Conservation (phyloP, 2,888 invertebrate genomes). For the Drosophila monieri region DNA sequence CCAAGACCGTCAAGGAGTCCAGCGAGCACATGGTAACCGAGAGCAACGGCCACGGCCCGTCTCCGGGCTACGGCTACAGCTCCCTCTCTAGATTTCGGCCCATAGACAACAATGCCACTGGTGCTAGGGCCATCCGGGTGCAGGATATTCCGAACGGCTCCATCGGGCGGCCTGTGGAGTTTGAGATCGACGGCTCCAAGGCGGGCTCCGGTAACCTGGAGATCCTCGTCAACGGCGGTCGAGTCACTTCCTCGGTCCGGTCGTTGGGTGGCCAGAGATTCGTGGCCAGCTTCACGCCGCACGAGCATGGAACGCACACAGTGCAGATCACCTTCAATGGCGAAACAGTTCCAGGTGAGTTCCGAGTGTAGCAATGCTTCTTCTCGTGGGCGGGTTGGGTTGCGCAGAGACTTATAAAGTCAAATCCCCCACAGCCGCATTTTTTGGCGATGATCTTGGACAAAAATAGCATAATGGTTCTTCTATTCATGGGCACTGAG, state of each 20-base stretch:
- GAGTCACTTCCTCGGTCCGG: constrained; percentile 96
- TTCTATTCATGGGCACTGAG: background rate
- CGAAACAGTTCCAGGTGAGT: constrained; percentile 94
- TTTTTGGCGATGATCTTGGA: constrained; percentile 11
- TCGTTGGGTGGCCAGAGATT: constrained; percentile 95
- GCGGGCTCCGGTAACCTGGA: constrained; percentile 99
- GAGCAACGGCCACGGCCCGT: constrained; percentile 66
- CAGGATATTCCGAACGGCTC: constrained; percentile 94
- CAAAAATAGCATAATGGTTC: background rate
- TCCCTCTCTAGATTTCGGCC: constrained; percentile 83
- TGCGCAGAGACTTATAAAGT: constrained; percentile 21
- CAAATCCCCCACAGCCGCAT: constrained; percentile 18
- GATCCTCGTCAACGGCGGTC: constrained; percentile 96
- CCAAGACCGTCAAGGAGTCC: constrained; percentile 83
- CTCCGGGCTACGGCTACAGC: constrained; percentile 75
- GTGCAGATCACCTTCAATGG: constrained; percentile 98
- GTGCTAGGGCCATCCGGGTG: constrained; percentile 93
- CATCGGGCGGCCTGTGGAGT: constrained; percentile 96
- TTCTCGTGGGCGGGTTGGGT: constrained; percentile 17
- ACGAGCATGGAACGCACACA: constrained; percentile 92
- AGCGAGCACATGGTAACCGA: constrained; percentile 83
- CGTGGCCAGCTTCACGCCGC: constrained; percentile 96
- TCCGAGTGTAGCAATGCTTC: background rate
- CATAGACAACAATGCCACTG: constrained; percentile 87
- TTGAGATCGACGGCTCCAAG: constrained; percentile 97